Percentiles rank a stretch among this genome's conserved stretches.
These are phyloP conservation scores for Ceramica pisi DNA, from an alignment of 2,888 invertebrate genomes.

Conservation along the genomic window DNA sequence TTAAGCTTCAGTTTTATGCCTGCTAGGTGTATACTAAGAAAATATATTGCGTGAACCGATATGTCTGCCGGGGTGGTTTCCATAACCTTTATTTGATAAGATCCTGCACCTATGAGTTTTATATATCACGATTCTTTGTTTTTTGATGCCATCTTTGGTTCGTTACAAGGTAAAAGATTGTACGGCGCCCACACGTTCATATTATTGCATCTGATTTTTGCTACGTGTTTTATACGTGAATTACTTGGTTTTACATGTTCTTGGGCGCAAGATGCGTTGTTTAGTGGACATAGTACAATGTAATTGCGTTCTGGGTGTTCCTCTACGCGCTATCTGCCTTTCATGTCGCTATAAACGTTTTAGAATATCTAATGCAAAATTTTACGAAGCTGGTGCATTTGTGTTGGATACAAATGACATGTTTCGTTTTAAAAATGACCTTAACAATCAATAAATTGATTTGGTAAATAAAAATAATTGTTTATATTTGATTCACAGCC, in stretches of 20 bases:
- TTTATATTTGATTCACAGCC: constrained; percentile 91
- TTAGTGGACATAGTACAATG: constrained; percentile 61
- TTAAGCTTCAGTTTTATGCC: constrained; percentile 71
- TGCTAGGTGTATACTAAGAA: constrained; percentile 66
- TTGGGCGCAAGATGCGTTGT: constrained; percentile 67
- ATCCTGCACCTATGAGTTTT: constrained; percentile 70
- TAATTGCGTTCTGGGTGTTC: constrained; percentile 63
- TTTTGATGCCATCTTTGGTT: constrained; percentile 69
- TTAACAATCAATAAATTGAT: neutral
- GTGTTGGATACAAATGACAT: neutral
- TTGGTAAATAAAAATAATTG: neutral
- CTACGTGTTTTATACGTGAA: constrained; percentile 68
- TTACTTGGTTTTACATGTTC: constrained; percentile 74
- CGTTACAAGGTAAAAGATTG: constrained; percentile 75
- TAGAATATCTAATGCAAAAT: constrained; percentile 20
- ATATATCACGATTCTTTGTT: constrained; percentile 74
- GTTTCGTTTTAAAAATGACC: neutral
- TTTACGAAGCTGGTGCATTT: constrained; percentile 8
- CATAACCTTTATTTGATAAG: constrained; percentile 76
- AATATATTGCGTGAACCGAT: constrained; percentile 63
- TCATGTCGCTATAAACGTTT: constrained; percentile 43
- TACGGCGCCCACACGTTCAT: constrained; percentile 77
- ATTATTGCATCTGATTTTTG: constrained; percentile 73
- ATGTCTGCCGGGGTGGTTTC: constrained; percentile 67
- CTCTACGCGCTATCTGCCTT: constrained; percentile 26